Conservation (phyloP, 2,797 vertebrate species). For the Pipistrellus pipistrellus region DNA sequence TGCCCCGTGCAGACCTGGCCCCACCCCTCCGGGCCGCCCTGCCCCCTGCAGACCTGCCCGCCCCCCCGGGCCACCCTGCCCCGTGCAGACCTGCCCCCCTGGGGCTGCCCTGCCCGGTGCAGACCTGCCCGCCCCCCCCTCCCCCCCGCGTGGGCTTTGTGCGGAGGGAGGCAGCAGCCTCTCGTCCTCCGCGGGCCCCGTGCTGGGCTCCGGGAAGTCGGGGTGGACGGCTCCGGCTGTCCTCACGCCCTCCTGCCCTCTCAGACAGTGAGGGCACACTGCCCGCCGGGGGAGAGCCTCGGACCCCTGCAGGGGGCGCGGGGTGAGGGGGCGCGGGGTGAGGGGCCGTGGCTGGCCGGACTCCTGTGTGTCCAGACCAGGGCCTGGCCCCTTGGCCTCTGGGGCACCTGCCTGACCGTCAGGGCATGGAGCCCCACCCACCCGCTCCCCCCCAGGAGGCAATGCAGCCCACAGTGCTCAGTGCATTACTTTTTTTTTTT, state of each 20-base stretch:
- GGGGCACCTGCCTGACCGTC: no score
- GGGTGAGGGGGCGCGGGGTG: no score
- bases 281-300: no score
- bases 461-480: accelerated
- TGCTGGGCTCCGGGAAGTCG: background rate
- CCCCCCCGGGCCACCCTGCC: no score
- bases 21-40: no score
- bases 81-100: no score
- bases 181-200: no score
- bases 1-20: no score
- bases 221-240: background rate
- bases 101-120: no score
- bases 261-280: background rate
- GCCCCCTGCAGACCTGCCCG: background rate
- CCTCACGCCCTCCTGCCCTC: no score
- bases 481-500: no score
- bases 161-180: background rate
- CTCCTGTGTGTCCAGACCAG: background rate
- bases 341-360: background rate
- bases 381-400: background rate
- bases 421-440: no score
- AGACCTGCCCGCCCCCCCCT: background rate
- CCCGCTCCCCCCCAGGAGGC: background rate
- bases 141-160: accelerated
- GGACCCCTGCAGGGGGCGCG: background rate